Evolutionary conservation across 2,888 invertebrate genomes (phyloP), one percentile per base, ranked within the genome.

Genomic region (Chaetogeoica ovagalla): DNA sequence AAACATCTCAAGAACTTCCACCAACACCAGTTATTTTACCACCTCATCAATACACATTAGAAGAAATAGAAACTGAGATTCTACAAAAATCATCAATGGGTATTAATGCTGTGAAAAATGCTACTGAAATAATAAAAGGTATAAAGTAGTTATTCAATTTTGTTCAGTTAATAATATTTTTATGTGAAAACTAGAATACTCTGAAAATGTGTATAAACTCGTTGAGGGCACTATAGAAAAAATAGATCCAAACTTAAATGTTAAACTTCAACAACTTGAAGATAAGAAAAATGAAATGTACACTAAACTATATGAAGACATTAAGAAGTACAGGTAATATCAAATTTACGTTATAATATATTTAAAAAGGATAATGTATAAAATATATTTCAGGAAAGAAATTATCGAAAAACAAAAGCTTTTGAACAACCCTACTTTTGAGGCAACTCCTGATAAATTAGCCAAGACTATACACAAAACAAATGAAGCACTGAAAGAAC

Each of bases 51-150:
- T 70, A 70, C 57, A 70, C 79, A 1, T 71, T 79, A 57, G 63
- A 79, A 62, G 79, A 79, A 70, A n/a, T 79, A 11, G 79, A 79
- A 71, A 23, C 70, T 62, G 79, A 79, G 19, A 79, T 79, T 39
- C 43, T 79, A 17, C 23, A 70, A 39, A 70, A 70, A 21, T 63
- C 79, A 7, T 62, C 57, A 19, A 0, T 63, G 5, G 55, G 70
- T 23, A n/a, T 71, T 55, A 17, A 30, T 19, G 63, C 79, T 55
- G 63, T 70, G 17, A 79, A 79, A 39, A 63, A 2, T 52, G 79
- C 79, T 9, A 79, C 79, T 63, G 55, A 71, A 57, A 39, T 63
- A 43, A 30, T 79, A 43, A 70, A 79, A 71, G 79, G 79, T 77
- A 23, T 43, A 43, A 57, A 52, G 43, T 43, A 43, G 43, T 43